These are phyloP conservation scores for Diaprepes abbreviatus DNA, from an alignment of 2,888 invertebrate species.

Conservation along the genomic window DNA sequence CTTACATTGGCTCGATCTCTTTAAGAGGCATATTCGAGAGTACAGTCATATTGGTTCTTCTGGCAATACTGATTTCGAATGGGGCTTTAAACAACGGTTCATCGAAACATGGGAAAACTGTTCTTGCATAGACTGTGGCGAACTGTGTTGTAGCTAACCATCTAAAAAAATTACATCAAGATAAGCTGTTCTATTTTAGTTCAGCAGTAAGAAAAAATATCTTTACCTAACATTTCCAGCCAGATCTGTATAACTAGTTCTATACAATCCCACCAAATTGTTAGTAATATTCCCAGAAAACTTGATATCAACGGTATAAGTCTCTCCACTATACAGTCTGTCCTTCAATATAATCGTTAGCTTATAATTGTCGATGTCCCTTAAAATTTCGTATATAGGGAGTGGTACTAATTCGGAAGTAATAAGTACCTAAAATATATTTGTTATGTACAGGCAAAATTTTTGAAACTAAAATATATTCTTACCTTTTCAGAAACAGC, in stretches of 20 bases:
- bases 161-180: conserved; percentile 66
- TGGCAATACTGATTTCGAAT: conserved; percentile 80
- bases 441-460: too few relatives aligned
- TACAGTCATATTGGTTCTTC: conserved; percentile 74
- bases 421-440: conserved; percentile 44
- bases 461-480: neutral
- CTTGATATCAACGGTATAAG: conserved; percentile 72
- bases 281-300: conserved; percentile 73
- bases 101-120: conserved; percentile 84
- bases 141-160: conserved; percentile 76
- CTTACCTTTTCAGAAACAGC: conserved; percentile 34
- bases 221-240: conserved; percentile 69
- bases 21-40: conserved; percentile 81
- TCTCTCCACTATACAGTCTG: conserved; percentile 67
- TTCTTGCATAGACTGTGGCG: conserved; percentile 75
- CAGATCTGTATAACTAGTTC: conserved; percentile 72
- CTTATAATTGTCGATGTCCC: conserved; percentile 65
- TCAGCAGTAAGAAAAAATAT: too few relatives aligned
- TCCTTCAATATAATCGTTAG: conserved; percentile 65
- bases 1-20: conserved; percentile 71
- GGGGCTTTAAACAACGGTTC: conserved; percentile 83
- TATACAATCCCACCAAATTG: conserved; percentile 77
- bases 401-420: conserved; percentile 47
- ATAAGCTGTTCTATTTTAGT: too few relatives aligned
- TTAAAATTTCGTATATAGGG: conserved; percentile 60